These are phyloP conservation scores for Lathamus discolor DNA, from an alignment of 2,113 vertebrate species.

Conservation along the genomic window DNA sequence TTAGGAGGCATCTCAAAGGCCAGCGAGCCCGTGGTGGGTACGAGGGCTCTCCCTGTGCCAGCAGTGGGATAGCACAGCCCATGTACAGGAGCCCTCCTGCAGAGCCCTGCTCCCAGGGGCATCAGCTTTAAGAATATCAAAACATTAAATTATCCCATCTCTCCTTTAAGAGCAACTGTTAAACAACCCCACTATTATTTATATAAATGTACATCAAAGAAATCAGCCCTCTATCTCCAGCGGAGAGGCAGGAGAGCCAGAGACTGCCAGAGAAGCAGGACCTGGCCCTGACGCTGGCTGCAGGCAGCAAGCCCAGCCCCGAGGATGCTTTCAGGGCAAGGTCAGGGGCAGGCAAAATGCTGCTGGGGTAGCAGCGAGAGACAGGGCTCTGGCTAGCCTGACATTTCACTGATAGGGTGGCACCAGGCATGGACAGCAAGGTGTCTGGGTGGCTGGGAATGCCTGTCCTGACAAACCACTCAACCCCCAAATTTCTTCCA, in stretches of 20 bases:
- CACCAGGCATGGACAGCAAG: not conserved
- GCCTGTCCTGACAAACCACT: not conserved
- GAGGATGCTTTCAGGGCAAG: not conserved
- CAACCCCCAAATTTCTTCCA: not conserved
- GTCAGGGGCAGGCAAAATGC: not conserved
- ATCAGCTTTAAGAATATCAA: constrained; percentile 62
- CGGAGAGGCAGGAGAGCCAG: not conserved
- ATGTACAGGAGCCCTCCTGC: not conserved
- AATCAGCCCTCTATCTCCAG: not conserved
- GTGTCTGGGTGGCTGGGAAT: not conserved
- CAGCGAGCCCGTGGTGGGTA: rapidly evolving
- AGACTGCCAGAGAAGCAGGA: not conserved
- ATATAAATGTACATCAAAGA: constrained; percentile 8
- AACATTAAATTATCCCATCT: constrained; percentile 71
- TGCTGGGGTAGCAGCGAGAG: not conserved
- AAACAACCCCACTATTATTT: constrained; percentile 59
- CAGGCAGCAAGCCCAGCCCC: not conserved
- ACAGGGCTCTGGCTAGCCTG: not conserved
- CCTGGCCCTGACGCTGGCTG: not conserved
- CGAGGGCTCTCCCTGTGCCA: rapidly evolving
- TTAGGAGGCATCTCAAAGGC: not conserved
- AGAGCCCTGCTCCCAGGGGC: not conserved
- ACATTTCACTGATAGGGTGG: not conserved
- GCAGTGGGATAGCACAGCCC: not conserved
- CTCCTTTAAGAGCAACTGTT: constrained; percentile 49